Evolutionary conservation across 2,888 invertebrate genomes (phyloP).

Genomic region (Silvanus unidentatus): DNA sequence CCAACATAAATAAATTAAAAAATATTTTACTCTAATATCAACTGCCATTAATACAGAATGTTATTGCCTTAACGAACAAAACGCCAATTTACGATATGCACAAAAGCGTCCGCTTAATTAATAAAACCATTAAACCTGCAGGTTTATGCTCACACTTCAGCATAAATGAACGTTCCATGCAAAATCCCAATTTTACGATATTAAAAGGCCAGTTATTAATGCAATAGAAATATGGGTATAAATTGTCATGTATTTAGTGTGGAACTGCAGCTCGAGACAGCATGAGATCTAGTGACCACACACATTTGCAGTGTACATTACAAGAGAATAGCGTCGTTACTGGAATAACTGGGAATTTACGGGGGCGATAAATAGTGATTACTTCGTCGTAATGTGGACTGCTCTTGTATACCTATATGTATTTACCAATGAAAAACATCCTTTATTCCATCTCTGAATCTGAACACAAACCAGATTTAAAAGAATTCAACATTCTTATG

Average conservation of each 20-base stretch:
- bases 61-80: constrained; percentile 24
- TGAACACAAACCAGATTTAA: constrained; percentile 5
- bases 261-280: constrained; percentile 25
- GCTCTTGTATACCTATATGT: not conserved
- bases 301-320: constrained; percentile 25
- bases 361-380: constrained; percentile 30
- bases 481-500: constrained; percentile 10
- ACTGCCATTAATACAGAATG: constrained; percentile 22
- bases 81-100: constrained; percentile 8
- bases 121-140: constrained; percentile 37
- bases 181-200: constrained; percentile 30
- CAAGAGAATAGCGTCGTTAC: constrained; percentile 25
- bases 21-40: constrained; percentile 25
- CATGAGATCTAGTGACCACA: constrained; percentile 30
- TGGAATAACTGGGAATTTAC: constrained; percentile 26
- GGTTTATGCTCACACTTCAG: constrained; percentile 37
- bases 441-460: constrained; percentile 11
- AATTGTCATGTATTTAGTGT: constrained; percentile 34
- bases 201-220: constrained; percentile 30
- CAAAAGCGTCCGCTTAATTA: constrained; percentile 33
- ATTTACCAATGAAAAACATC: not conserved
- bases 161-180: constrained; percentile 32
- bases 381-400: constrained; percentile 12
- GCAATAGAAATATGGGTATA: constrained; percentile 32
- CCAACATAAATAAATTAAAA: constrained; percentile 5